phyloP scores from a whole-genome alignment of 2,797 vertebrate genomes.

The Melanotaenia boesemani region DNA sequence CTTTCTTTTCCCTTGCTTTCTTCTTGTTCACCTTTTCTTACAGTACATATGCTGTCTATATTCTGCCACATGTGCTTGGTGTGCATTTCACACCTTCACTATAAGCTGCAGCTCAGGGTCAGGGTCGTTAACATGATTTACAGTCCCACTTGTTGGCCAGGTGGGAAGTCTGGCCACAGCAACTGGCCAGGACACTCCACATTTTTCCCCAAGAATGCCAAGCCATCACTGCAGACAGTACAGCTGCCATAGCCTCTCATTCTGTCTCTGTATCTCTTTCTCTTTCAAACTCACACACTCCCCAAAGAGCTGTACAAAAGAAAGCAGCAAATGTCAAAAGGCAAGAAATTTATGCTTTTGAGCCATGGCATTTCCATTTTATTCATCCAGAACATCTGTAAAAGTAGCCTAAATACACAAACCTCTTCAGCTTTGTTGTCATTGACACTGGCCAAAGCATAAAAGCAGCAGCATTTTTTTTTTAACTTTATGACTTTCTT shows the following conservation, averaged over 20 bases:
- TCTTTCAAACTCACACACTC: slow-evolving; percentile 37
- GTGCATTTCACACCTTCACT: slow-evolving; percentile 59
- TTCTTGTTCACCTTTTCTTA: slow-evolving; percentile 33
- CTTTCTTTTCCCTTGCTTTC: neutral
- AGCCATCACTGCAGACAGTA: slow-evolving; percentile 56
- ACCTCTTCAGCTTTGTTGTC: slow-evolving; percentile 14
- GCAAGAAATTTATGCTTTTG: slow-evolving; percentile 22
- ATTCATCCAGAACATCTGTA: slow-evolving; percentile 44
- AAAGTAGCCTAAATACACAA: slow-evolving; percentile 30
- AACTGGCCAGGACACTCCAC: slow-evolving; percentile 60
- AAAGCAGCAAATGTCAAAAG: slow-evolving; percentile 27
- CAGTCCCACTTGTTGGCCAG: slow-evolving; percentile 36
- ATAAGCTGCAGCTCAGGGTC: slow-evolving; percentile 49
- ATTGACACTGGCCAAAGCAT: slow-evolving; percentile 1
- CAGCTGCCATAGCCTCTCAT: slow-evolving; percentile 32
- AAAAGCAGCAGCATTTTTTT: neutral
- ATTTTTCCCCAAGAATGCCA: slow-evolving; percentile 56
- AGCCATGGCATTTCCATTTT: slow-evolving; percentile 33
- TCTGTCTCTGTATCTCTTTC: slow-evolving; percentile 29
- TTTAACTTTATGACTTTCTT: slow-evolving; percentile 25
- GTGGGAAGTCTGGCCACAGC: slow-evolving; percentile 60
- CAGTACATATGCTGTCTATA: slow-evolving; percentile 33
- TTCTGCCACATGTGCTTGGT: slow-evolving; percentile 49
- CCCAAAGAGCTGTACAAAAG: slow-evolving; percentile 19
- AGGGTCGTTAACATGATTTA: slow-evolving; percentile 73